Evolutionary conservation across 2,888 invertebrate genomes (phyloP), one percentile per base, ranked within the genome.

Genomic region (Parnassius smintheus): DNA sequence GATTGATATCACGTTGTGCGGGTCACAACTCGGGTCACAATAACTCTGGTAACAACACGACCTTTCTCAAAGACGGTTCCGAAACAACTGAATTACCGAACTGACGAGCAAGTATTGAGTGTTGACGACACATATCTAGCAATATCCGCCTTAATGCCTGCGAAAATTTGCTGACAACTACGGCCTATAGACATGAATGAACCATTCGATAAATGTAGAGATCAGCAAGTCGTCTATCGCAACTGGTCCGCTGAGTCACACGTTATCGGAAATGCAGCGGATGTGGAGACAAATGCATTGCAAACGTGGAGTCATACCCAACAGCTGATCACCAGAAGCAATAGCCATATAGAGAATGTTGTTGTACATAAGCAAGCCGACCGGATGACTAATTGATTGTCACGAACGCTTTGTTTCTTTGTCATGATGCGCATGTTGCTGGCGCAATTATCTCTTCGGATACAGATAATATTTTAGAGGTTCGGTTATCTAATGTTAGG

Each of bases 251-350:
- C 76, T 91, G 91, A 91, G 72, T 91, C 91, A 91, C 76, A 48
- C 78, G 72, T 85, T 90, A 91, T 91, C 89, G 86, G 85, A 85
- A 86, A 78, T 75, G 82, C 82, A 82, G 72, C 88, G 91, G 91
- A 91, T 86, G 89, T 80, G 71, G 75, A 77, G 73, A 76, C 81
- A 75, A 79, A 80, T 71, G 76, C 71, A 72, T 73, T 73, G 65
- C 74, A 72, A 70, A 65, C 61, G 70, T 51, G 57, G 66, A 79
- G 76, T 81, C 81, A 86, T 73, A 51, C 76, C 75, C 70, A 74
- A 77, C 82, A 86, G 86, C 87, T 88, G 89, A 84, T 82, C 73
- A 78, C 75, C 78, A 75, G 74, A 70, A 77, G 75, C 83, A 81
- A 83, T 82, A 80, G 72, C 85, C 82, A 83, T 88, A 86, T 80